These are phyloP conservation scores for Ametastegia equiseti DNA, from an alignment of 2,888 invertebrate genomes.

Conservation along the genomic window DNA sequence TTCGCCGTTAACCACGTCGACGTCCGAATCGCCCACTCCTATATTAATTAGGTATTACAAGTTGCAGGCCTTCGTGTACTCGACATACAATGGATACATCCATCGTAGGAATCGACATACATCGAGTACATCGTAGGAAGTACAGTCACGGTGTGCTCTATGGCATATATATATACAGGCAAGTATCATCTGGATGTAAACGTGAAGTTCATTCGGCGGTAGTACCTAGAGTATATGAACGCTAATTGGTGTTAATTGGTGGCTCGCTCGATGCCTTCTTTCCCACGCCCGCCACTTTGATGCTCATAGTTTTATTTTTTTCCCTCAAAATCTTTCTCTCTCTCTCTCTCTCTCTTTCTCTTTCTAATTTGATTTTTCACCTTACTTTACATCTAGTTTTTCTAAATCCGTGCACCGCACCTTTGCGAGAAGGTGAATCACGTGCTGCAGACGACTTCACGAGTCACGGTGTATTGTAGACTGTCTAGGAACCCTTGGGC, in stretches of 20 bases:
- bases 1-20: background rate
- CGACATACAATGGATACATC: constrained; percentile 41
- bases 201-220: constrained; percentile 60
- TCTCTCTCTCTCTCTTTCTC: constrained; percentile 51
- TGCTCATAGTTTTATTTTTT: constrained; percentile 58
- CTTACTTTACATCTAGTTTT: constrained; percentile 7
- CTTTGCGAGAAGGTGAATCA: background rate
- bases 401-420: constrained; percentile 2
- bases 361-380: background rate
- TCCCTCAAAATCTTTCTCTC: too few species aligned
- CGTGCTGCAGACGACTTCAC: constrained; percentile 6
- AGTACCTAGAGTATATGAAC: constrained; percentile 74
- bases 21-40: constrained; percentile 47
- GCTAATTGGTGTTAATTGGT: constrained; percentile 76
- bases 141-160: constrained; percentile 28
- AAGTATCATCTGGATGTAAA: constrained; percentile 55
- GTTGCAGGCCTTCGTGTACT: constrained; percentile 42
- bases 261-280: constrained; percentile 70
- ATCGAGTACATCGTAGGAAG: constrained; percentile 27
- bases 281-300: constrained; percentile 75
- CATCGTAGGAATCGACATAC: too few species aligned
- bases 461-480: background rate
- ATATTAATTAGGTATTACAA: constrained; percentile 46
- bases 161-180: too few species aligned
- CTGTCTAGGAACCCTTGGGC: background rate